Percentiles rank a stretch among this genome's conserved stretches.
Conservation (phyloP, 2,113 vertebrate genomes). For the Martes martes region DNA sequence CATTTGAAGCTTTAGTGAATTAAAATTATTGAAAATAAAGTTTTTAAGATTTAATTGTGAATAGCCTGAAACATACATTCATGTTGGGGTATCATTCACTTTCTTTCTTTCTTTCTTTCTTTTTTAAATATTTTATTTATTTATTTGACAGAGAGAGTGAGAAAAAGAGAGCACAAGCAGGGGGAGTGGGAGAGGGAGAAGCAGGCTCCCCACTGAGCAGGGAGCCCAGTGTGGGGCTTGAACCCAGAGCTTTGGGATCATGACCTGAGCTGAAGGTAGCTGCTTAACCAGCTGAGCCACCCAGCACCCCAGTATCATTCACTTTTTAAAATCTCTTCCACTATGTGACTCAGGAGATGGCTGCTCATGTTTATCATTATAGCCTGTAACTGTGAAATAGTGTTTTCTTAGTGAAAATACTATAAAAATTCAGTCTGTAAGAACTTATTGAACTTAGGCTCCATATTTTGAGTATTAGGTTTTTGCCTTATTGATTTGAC, state of each 20-base stretch:
- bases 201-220: no score
- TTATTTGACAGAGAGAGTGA: no score
- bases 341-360: not conserved
- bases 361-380: not conserved
- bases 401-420: conserved; percentile 19
- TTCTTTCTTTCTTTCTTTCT: not conserved
- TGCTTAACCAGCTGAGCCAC: no score
- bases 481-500: not conserved
- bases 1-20: not conserved
- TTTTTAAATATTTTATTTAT: no score
- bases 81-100: not conserved
- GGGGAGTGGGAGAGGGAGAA: no score
- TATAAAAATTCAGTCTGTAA: not conserved
- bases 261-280: no score
- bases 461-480: not conserved
- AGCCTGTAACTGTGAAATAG: not conserved
- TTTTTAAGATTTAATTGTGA: not conserved
- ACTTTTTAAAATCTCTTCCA: not conserved
- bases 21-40: not conserved
- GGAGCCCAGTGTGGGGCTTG: no score
- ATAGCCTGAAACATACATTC: not conserved
- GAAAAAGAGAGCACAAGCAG: no score
- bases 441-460: conserved; percentile 23
- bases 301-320: not conserved
- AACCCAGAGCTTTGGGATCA: no score